A percentile compares a stretch with the other conserved stretches of the same genome.
Evolutionary conservation across 2,797 vertebrate species (phyloP).

Genomic region (Anas georgica): DNA sequence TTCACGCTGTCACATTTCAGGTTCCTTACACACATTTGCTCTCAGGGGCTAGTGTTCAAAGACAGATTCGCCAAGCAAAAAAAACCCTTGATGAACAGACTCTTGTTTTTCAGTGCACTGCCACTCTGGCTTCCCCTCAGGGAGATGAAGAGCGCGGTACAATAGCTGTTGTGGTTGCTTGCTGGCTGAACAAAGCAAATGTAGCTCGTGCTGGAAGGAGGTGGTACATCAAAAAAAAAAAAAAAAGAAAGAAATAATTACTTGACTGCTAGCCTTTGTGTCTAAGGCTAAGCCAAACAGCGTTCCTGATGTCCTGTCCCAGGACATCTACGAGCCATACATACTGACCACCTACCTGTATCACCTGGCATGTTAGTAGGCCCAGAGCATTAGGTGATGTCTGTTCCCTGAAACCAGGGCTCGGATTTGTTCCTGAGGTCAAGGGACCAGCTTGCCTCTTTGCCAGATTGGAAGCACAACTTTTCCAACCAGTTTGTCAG

Average conservation of each 20-base stretch:
- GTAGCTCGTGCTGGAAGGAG: neutral
- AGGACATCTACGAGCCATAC: neutral
- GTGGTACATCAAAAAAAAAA: neutral
- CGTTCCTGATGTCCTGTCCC: neutral
- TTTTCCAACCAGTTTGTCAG: slow-evolving; percentile 60
- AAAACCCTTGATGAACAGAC: neutral
- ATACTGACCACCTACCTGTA: neutral
- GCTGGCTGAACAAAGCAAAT: neutral
- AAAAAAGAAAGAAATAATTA: no score
- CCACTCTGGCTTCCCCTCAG: neutral
- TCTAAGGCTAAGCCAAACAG: neutral
- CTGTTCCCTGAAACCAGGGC: neutral
- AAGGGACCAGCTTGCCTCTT: slow-evolving; percentile 7
- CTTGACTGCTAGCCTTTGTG: neutral
- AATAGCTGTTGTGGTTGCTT: neutral
- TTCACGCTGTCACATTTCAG: neutral
- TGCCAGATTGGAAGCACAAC: slow-evolving; percentile 41
- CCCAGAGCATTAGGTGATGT: rapidly evolving
- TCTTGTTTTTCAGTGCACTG: neutral
- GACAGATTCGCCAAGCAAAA: neutral
- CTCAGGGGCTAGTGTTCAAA: neutral
- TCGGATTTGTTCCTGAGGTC: slow-evolving; percentile 9
- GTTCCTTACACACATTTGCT: neutral
- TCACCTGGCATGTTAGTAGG: neutral
- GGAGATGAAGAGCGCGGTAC: neutral